Conservation (phyloP, 2,797 vertebrate species). For the Lemur catta region DNA sequence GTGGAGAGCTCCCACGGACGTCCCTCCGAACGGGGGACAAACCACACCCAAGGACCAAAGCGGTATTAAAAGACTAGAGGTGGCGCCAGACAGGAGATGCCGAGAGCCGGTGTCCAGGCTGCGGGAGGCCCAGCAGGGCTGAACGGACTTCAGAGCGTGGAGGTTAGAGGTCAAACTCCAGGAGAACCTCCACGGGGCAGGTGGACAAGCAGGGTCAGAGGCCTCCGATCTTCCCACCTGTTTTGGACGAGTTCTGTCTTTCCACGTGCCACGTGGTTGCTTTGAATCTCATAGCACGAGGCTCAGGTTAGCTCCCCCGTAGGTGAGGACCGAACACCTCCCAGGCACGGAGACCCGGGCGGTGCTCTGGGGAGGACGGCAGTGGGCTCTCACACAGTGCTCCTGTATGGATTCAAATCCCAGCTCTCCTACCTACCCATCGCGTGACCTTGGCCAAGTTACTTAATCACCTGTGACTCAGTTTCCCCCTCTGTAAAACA, state of each 20-base stretch:
- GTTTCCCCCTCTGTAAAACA: not conserved
- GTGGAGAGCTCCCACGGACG: not conserved
- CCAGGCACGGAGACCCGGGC: not conserved
- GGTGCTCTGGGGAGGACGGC: not conserved
- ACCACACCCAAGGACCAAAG: not conserved
- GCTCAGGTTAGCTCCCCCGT: not conserved
- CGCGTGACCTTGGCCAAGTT: not conserved
- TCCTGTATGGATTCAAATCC: not conserved
- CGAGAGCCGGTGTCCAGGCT: not conserved
- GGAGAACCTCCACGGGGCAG: not conserved
- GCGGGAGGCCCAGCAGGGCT: no score
- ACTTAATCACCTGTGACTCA: not conserved
- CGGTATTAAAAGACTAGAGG: not conserved
- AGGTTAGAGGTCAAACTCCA: not conserved
- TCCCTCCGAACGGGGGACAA: not conserved
- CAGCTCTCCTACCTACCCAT: not conserved
- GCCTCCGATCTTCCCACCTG: not conserved
- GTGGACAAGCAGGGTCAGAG: not conserved
- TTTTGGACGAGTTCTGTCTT: not conserved
- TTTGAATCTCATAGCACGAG: not conserved
- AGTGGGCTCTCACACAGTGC: accelerated
- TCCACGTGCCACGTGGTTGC: not conserved
- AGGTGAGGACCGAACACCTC: not conserved
- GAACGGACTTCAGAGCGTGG: not conserved
- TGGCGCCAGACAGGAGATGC: not conserved